A percentile compares a stretch with the other conserved stretches of the same genome.
phyloP scores from a whole-genome alignment of 2,113 vertebrate species.

The Callopanchax toddi region DNA sequence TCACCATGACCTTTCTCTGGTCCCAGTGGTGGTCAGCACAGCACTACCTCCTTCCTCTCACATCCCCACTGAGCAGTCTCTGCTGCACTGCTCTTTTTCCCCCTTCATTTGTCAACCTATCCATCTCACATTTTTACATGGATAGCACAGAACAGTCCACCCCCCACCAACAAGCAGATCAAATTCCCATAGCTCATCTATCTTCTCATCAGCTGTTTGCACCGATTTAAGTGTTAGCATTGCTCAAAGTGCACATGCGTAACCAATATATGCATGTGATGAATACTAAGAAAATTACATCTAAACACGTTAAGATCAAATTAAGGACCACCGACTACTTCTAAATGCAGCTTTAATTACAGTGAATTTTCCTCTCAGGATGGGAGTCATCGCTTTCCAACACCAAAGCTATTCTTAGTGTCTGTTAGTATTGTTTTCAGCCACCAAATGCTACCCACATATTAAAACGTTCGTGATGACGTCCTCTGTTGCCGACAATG shows the following conservation, averaged over 20 bases:
- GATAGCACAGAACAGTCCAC: constrained; percentile 76
- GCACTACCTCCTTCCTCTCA: constrained; percentile 71
- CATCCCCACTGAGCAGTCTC: constrained; percentile 73
- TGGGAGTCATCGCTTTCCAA: constrained; percentile 75
- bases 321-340: constrained; percentile 58
- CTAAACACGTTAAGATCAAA: constrained; percentile 59
- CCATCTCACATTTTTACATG: constrained; percentile 74
- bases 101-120: constrained; percentile 73
- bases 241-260: constrained; percentile 52
- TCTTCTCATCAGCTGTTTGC: constrained; percentile 76
- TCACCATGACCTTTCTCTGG: constrained; percentile 82
- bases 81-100: constrained; percentile 75
- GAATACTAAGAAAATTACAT: constrained; percentile 60
- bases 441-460: constrained; percentile 72
- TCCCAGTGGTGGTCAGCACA: constrained; percentile 68
- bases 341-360: constrained; percentile 64
- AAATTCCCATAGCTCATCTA: constrained; percentile 72
- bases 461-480: constrained; percentile 68
- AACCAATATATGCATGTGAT: constrained; percentile 55
- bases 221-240: constrained; percentile 63
- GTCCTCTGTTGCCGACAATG: constrained; percentile 74
- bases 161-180: constrained; percentile 80
- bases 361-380: constrained; percentile 70
- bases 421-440: constrained; percentile 76
- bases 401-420: constrained; percentile 73